Percentiles rank a stretch among this genome's conserved stretches.
Conservation (phyloP, 2,113 vertebrate genomes). For the human (Homo sapiens) region DNA sequence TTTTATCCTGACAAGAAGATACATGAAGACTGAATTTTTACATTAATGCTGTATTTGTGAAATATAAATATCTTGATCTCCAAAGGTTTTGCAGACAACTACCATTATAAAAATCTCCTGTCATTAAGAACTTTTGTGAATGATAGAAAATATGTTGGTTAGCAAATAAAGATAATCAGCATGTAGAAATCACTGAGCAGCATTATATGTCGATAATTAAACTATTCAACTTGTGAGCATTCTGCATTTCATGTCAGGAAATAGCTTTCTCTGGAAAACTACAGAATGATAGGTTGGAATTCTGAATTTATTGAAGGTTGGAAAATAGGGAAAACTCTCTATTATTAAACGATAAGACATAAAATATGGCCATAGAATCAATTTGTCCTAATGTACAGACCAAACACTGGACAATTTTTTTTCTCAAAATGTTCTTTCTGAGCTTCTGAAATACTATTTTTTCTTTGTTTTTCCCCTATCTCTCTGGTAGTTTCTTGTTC, state of each 20-base stretch:
- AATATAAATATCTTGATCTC: slow-evolving; percentile 56
- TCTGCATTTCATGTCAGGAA: not conserved
- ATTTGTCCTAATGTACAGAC: not conserved
- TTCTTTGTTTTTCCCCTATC: not conserved
- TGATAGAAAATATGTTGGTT: not conserved
- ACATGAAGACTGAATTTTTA: slow-evolving; percentile 56
- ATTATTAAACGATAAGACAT: not conserved
- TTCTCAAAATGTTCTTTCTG: not conserved
- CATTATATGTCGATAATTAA: not conserved
- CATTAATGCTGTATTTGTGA: slow-evolving; percentile 53
- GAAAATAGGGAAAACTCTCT: not conserved
- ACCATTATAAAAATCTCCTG: not conserved
- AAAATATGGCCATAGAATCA: not conserved
- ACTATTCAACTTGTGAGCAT: not conserved
- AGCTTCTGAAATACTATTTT: not conserved
- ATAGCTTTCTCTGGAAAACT: not conserved
- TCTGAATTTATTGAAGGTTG: not conserved
- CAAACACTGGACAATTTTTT: not conserved
- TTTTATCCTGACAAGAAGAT: slow-evolving; percentile 45
- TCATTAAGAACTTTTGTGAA: slow-evolving; percentile 12
- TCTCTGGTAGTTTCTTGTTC: not conserved
- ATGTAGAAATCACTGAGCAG: not conserved
- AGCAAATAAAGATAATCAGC: not conserved
- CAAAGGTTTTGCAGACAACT: not conserved
- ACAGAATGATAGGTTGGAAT: not conserved